Evolutionary conservation across 2,797 vertebrate species (phyloP).

Genomic region (Squalus acanthias): DNA sequence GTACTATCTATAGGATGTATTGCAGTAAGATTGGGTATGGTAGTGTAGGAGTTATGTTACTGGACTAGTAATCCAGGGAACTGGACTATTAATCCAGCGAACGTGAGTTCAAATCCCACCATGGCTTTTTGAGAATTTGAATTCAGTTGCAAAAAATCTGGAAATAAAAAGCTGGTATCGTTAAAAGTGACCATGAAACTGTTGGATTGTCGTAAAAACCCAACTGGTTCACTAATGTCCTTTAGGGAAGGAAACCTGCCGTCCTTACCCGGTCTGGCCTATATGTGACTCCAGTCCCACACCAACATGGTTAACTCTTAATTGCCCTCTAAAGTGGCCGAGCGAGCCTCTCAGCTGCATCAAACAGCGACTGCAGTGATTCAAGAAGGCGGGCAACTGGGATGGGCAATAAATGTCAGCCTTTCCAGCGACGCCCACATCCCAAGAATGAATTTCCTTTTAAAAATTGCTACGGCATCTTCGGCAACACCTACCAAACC

Average conservation of each 20-base stretch:
- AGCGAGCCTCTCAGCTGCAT: background rate
- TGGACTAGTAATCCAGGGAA: background rate
- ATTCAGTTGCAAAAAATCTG: background rate
- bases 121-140: background rate
- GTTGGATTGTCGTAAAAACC: background rate
- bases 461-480: no score
- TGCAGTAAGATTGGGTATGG: background rate
- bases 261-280: background rate
- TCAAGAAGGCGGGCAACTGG: background rate
- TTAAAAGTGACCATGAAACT: background rate
- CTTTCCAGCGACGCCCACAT: background rate
- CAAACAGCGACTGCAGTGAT: background rate
- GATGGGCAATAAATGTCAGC: background rate
- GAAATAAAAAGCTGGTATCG: background rate
- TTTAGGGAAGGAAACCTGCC: background rate
- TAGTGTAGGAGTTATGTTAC: background rate
- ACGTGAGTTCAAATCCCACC: background rate
- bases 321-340: background rate
- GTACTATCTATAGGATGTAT: background rate
- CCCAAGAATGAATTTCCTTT: no score
- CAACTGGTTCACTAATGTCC: background rate
- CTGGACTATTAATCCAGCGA: background rate
- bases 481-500: no score
- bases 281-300: background rate
- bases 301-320: background rate